Percentiles rank a stretch among this genome's conserved stretches.
Conservation (phyloP, 2,888 invertebrate species). For the Papilio elwesi region DNA sequence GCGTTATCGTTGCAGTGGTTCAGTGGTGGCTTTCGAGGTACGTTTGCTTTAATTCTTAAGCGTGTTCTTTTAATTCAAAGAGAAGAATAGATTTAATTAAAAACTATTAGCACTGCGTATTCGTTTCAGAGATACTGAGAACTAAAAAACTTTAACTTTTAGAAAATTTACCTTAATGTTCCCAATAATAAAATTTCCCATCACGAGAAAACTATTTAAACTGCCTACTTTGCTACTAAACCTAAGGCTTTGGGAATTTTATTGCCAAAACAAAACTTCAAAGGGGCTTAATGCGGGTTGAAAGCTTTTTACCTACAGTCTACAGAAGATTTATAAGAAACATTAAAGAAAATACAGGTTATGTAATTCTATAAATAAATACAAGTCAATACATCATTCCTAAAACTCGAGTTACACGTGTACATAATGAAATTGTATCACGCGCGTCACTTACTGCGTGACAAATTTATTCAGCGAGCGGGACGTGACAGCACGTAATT, state of each 20-base stretch:
- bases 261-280: too few relatives aligned
- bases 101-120: neutral
- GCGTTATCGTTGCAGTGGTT: neutral
- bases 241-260: too few relatives aligned
- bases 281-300: too few relatives aligned
- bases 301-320: too few relatives aligned
- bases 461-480: slow-evolving; percentile 5
- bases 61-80: neutral
- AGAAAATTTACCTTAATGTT: too few relatives aligned
- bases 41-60: slow-evolving; percentile 1
- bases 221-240: too few relatives aligned
- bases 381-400: neutral
- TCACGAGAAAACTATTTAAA: too few relatives aligned
- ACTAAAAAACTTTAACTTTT: neutral
- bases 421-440: neutral
- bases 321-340: too few relatives aligned
- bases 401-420: neutral
- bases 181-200: too few relatives aligned
- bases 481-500: slow-evolving; percentile 14
- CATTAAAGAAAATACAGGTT: too few relatives aligned
- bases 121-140: neutral
- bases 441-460: neutral
- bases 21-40: neutral
- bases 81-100: neutral
- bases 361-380: too few relatives aligned